Evolutionary conservation across 1,140 invertebrate species (phyloP).

Genomic region (Mamestra configurata): DNA sequence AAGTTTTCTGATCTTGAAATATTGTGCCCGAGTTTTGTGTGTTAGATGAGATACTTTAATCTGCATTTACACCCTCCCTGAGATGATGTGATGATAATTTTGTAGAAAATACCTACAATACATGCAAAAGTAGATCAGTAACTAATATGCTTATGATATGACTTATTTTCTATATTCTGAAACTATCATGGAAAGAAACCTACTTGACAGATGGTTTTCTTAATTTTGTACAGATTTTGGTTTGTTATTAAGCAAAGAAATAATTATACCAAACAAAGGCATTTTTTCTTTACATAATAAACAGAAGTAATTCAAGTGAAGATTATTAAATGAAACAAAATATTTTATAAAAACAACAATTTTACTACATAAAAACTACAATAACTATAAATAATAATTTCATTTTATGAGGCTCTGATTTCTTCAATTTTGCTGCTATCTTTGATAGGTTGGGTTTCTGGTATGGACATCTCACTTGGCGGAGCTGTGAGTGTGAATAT

Average conservation of each 20-base stretch:
- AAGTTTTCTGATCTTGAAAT: too few species aligned
- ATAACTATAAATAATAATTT: slow-evolving; percentile 18
- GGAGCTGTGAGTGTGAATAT: slow-evolving; percentile 91
- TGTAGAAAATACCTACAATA: not conserved
- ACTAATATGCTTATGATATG: not conserved
- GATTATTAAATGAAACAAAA: not conserved
- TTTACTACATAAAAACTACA: slow-evolving; percentile 16
- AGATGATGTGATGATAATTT: too few species aligned
- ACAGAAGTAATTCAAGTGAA: too few species aligned
- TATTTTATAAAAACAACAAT: not conserved
- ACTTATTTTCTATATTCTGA: not conserved
- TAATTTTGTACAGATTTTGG: not conserved
- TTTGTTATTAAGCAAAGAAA: not conserved
- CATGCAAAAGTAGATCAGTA: not conserved
- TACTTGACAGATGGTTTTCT: not conserved
- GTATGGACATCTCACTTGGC: slow-evolving; percentile 70
- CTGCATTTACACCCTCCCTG: too few species aligned
- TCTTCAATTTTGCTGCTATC: slow-evolving; percentile 52
- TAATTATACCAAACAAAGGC: too few species aligned
- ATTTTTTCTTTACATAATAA: too few species aligned
- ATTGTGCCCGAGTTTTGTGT: too few species aligned
- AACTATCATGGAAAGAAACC: not conserved
- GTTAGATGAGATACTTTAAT: too few species aligned
- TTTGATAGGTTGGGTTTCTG: slow-evolving; percentile 71
- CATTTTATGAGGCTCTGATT: not conserved